Evolutionary conservation across 1,140 invertebrate species (phyloP).

Genomic region (Sitobion miscanthi): DNA sequence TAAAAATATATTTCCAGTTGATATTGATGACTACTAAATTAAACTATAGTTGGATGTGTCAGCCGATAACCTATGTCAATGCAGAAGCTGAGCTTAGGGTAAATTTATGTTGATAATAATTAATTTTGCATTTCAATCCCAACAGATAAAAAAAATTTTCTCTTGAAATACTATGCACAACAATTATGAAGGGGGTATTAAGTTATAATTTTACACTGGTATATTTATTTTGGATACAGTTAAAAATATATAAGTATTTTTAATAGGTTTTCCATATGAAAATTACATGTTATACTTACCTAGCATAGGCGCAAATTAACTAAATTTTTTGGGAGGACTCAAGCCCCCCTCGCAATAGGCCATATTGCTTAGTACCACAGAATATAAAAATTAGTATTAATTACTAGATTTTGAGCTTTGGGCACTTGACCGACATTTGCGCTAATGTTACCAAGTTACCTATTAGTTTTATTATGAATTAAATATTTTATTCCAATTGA

Average conservation of each 20-base stretch:
- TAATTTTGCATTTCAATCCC: not conserved
- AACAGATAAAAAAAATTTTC: not conserved
- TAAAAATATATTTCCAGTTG: slow-evolving; percentile 66
- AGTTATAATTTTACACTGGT: not conserved
- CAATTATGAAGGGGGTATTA: not conserved
- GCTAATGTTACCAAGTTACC: no score
- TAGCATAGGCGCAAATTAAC: not conserved
- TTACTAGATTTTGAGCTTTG: no score
- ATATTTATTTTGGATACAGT: not conserved
- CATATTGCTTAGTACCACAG: no score
- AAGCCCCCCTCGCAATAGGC: no score
- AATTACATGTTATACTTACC: not conserved
- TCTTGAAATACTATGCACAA: not conserved
- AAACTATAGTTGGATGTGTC: slow-evolving; percentile 87
- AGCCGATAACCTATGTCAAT: slow-evolving; percentile 79
- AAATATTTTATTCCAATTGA: not conserved
- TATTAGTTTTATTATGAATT: not conserved
- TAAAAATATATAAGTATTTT: not conserved
- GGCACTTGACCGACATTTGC: no score
- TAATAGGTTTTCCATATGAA: not conserved
- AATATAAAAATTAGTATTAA: no score
- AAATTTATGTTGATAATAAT: slow-evolving; percentile 59
- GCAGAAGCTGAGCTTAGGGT: slow-evolving; percentile 89
- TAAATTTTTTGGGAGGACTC: no score
- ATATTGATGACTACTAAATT: slow-evolving; percentile 75